Evolutionary conservation across 2,113 vertebrate genomes (phyloP).

Genomic region (Scortum barcoo): DNA sequence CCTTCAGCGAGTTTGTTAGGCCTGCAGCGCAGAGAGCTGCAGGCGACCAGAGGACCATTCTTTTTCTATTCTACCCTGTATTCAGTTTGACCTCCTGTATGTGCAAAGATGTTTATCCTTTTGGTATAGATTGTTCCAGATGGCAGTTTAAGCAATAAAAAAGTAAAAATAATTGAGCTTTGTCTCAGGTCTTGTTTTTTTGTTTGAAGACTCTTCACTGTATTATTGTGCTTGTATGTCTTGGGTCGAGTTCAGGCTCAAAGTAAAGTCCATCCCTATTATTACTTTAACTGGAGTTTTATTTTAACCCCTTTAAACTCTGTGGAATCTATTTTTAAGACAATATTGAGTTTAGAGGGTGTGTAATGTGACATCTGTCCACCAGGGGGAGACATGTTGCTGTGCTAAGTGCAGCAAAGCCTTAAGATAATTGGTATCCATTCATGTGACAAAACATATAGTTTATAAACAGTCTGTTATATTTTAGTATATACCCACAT

Average conservation of each 20-base stretch:
- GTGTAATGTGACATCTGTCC: slow-evolving; percentile 21
- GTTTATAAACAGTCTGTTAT: background rate
- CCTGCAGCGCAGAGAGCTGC: slow-evolving; percentile 85
- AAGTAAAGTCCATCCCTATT: background rate
- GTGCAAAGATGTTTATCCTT: slow-evolving; percentile 94
- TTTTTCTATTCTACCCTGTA: slow-evolving; percentile 91
- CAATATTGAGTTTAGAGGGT: background rate
- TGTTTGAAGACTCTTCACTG: background rate
- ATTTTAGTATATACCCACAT: background rate
- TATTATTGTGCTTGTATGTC: background rate
- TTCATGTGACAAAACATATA: background rate
- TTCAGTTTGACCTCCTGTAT: slow-evolving; percentile 92
- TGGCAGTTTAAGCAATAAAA: slow-evolving; percentile 98
- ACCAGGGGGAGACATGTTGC: slow-evolving; percentile 50
- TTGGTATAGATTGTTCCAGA: slow-evolving; percentile 97
- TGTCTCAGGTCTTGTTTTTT: slow-evolving; percentile 31
- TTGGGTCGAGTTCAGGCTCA: background rate
- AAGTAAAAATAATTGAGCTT: slow-evolving; percentile 78
- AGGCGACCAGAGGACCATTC: slow-evolving; percentile 92
- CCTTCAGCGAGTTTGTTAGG: slow-evolving; percentile 82
- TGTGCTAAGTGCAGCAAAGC: background rate
- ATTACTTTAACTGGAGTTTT: background rate
- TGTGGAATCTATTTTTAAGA: background rate
- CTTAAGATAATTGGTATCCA: background rate
- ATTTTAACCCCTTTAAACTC: background rate